Evolutionary conservation across 2,888 invertebrate species (phyloP).

Genomic region (Brassicogethes aeneus): DNA sequence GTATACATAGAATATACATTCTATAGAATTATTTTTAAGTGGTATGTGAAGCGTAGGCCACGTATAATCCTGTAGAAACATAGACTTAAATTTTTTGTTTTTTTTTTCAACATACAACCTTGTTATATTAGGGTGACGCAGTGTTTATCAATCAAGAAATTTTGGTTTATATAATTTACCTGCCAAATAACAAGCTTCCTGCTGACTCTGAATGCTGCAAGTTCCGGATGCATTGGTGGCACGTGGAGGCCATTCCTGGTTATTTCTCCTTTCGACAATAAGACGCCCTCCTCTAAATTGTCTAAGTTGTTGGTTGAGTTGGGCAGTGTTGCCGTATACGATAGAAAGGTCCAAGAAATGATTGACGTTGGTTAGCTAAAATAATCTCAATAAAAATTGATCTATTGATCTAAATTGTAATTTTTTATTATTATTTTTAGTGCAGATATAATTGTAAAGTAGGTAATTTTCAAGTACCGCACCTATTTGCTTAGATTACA

Average conservation of each 20-base stretch:
- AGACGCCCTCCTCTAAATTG: constrained; percentile 60
- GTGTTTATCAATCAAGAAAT: neutral
- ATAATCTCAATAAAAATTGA: constrained; percentile 7
- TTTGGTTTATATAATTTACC: constrained; percentile 44
- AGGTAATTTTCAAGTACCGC: too few species aligned
- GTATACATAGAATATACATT: too few species aligned
- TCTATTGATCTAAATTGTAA: neutral
- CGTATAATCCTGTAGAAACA: too few species aligned
- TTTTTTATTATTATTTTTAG: too few species aligned
- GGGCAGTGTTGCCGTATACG: constrained; percentile 68
- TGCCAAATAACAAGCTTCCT: constrained; percentile 67
- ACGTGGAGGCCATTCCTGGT: constrained; percentile 64
- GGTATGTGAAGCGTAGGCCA: too few species aligned
- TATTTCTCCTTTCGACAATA: constrained; percentile 51
- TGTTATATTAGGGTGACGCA: too few species aligned
- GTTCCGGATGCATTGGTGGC: constrained; percentile 58
- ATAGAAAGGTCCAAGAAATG: constrained; percentile 69
- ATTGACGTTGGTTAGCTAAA: constrained; percentile 57
- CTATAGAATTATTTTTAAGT: too few species aligned
- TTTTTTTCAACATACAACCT: too few species aligned
- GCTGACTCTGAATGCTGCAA: constrained; percentile 50
- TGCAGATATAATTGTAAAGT: too few species aligned
- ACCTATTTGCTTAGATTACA: too few species aligned
- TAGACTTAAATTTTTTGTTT: too few species aligned
- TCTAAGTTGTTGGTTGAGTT: constrained; percentile 57